These are phyloP conservation scores for Zaprionus camerounensis DNA, from an alignment of 1,140 invertebrate species.

Conservation along the genomic window DNA sequence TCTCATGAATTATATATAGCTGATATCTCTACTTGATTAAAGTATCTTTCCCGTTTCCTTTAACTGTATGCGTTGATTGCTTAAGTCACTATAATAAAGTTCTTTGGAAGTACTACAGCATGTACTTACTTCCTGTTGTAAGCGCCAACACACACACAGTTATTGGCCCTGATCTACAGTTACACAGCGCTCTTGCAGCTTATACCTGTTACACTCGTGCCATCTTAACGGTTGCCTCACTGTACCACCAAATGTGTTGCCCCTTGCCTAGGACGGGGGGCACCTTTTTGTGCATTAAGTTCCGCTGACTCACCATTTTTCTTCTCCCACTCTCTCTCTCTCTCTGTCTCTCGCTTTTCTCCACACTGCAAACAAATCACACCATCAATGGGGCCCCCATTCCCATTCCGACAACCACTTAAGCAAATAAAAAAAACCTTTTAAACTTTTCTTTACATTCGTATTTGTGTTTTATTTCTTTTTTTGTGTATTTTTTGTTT, in stretches of 20 bases:
- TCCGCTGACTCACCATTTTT: constrained; percentile 58
- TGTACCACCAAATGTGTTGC: constrained; percentile 31
- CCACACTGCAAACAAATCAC: constrained; percentile 48
- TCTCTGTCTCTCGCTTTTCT: constrained; percentile 40
- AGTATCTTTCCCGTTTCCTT: no score
- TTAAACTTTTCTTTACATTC: constrained; percentile 61
- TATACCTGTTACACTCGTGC: neutral
- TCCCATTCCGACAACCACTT: neutral
- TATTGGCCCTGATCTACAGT: neutral
- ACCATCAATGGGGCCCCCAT: constrained; percentile 38
- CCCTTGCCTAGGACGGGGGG: constrained; percentile 30
- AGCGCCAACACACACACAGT: constrained; percentile 2
- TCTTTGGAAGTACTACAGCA: neutral
- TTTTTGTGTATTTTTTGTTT: constrained; percentile 46
- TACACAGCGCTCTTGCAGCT: neutral
- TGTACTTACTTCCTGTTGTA: constrained; percentile 2
- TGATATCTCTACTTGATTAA: no score
- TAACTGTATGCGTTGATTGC: no score
- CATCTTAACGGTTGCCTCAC: constrained; percentile 16
- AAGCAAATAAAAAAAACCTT: constrained; percentile 72
- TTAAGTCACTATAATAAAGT: no score
- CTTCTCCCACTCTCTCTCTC: constrained; percentile 14
- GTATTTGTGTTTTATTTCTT: constrained; percentile 49
- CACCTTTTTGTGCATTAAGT: constrained; percentile 18
- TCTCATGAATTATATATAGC: no score